phyloP scores from a whole-genome alignment of 2,797 vertebrate species.

The Eulemur albifrons region DNA sequence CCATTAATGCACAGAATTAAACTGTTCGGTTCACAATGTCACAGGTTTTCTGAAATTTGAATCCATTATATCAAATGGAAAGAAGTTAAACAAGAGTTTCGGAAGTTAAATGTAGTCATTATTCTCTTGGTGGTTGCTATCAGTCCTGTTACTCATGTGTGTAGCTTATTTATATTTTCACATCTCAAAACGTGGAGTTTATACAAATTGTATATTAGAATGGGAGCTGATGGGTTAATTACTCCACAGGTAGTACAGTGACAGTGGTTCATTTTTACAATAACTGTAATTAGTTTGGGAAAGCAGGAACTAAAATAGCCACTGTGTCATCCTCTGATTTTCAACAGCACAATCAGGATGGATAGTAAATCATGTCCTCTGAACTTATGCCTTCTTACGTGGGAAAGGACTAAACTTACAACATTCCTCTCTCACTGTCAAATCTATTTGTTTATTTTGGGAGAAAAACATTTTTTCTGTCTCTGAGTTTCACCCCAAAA shows the following conservation, averaged over 20 bases:
- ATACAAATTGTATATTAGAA: neutral
- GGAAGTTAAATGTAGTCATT: neutral
- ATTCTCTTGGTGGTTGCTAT: neutral
- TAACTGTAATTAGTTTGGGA: neutral
- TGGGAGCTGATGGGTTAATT: neutral
- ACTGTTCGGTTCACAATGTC: neutral
- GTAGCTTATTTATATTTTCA: neutral
- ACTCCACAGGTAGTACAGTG: neutral
- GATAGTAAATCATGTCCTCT: neutral
- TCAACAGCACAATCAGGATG: neutral
- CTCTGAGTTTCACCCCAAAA: conserved; percentile 49
- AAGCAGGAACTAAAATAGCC: neutral
- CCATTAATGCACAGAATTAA: neutral
- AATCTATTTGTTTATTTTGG: conserved; percentile 45
- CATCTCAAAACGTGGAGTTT: neutral
- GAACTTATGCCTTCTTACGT: neutral
- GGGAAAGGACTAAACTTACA: conserved; percentile 34
- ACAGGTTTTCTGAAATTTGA: neutral
- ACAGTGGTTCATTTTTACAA: neutral
- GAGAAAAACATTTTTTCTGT: conserved; percentile 19
- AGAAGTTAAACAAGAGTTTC: neutral
- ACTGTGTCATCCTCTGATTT: neutral
- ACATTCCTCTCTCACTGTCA: neutral
- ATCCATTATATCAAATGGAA: neutral
- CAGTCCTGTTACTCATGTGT: neutral